Evolutionary conservation across 1,140 invertebrate genomes (phyloP).

Genomic region (Eumaeus atala): DNA sequence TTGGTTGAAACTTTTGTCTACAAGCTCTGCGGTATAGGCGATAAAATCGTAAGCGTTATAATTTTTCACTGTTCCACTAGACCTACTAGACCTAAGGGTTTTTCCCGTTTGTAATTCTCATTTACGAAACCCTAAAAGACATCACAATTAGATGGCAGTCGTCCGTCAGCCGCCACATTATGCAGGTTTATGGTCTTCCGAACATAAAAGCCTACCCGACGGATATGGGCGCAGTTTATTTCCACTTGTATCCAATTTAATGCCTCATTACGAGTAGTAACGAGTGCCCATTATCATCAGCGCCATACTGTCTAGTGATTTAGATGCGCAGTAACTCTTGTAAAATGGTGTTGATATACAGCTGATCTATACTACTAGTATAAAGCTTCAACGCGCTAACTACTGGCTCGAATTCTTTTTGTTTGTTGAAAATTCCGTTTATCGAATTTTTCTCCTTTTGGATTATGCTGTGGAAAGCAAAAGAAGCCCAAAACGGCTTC

Average conservation of each 20-base stretch:
- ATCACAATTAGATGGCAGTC: background rate
- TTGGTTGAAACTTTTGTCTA: too few relatives aligned
- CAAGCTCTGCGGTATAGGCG: too few relatives aligned
- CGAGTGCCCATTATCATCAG: background rate
- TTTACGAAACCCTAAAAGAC: background rate
- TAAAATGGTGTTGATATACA: too few relatives aligned
- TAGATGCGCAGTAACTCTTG: background rate
- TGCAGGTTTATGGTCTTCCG: background rate
- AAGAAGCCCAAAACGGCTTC: too few relatives aligned
- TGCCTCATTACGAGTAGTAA: background rate
- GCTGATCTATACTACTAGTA: too few relatives aligned
- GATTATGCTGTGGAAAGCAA: too few relatives aligned
- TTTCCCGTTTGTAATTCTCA: background rate
- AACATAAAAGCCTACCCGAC: background rate
- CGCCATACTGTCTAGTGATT: background rate
- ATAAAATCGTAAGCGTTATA: too few relatives aligned
- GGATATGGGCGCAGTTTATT: background rate
- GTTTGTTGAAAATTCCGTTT: too few relatives aligned
- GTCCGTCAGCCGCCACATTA: background rate
- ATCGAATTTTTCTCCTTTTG: too few relatives aligned
- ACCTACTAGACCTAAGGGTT: background rate
- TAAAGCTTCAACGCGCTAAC: too few relatives aligned
- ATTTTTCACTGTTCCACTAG: too few relatives aligned
- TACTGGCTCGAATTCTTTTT: too few relatives aligned
- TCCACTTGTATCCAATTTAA: constrained; percentile 2